phyloP scores from a whole-genome alignment of 2,113 vertebrate genomes.

The Montifringilla adamsi region DNA sequence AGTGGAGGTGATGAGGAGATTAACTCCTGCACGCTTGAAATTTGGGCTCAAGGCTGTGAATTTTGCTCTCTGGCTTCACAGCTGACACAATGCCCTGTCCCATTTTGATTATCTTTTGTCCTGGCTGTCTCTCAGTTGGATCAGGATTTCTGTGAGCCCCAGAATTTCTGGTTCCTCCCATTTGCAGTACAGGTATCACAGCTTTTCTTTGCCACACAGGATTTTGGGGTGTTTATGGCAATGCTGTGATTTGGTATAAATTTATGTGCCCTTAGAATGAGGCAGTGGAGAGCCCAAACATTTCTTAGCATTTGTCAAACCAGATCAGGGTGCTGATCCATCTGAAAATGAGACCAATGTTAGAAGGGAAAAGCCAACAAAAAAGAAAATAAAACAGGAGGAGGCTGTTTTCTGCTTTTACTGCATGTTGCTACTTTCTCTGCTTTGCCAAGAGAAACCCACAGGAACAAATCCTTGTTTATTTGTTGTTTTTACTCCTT shows the following conservation, averaged over 20 bases:
- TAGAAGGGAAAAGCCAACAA: not conserved
- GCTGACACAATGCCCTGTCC: accelerated
- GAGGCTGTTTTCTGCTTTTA: not conserved
- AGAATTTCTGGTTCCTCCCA: not conserved
- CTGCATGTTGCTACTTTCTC: not conserved
- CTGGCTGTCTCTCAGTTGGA: not conserved
- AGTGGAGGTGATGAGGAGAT: not conserved
- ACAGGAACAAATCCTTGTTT: not conserved
- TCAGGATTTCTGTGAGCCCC: not conserved
- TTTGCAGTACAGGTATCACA: not conserved
- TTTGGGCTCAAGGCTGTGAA: not conserved
- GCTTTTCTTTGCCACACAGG: accelerated
- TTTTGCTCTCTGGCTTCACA: accelerated
- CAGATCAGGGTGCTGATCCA: not conserved
- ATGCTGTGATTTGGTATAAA: not conserved
- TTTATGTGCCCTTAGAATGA: not conserved
- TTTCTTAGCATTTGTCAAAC: not conserved
- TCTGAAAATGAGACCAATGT: not conserved
- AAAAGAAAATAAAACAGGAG: not conserved
- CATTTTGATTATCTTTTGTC: not conserved
- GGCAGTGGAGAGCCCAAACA: not conserved
- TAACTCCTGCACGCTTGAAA: not conserved
- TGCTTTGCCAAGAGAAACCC: not conserved
- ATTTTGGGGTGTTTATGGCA: not conserved
- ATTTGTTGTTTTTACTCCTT: not conserved